phyloP scores from a whole-genome alignment of 2,797 vertebrate species.

The Botia kubotai region DNA sequence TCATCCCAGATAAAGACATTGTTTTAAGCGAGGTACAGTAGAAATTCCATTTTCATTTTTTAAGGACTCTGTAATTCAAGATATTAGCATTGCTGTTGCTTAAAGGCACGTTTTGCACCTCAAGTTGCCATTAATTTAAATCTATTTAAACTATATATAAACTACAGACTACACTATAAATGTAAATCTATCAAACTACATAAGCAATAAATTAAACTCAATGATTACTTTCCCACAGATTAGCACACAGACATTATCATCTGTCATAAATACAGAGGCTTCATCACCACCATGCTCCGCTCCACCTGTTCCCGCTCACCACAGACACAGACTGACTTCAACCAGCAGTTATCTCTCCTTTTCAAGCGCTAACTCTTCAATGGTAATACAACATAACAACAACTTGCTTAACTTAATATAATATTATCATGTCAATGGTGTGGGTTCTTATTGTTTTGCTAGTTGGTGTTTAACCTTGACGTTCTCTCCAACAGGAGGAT shows the following conservation, averaged over 20 bases:
- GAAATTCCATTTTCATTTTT: background rate
- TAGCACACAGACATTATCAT: background rate
- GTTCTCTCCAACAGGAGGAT: slow-evolving; percentile 39
- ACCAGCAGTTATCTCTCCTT: slow-evolving; percentile 9
- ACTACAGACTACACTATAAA: too few relatives aligned
- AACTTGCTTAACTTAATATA: too few relatives aligned
- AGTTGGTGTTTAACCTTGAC: too few relatives aligned
- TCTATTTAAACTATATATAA: too few relatives aligned
- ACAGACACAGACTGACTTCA: slow-evolving; percentile 8
- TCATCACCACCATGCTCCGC: background rate
- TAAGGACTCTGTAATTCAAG: background rate
- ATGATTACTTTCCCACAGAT: background rate
- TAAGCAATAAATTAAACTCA: background rate
- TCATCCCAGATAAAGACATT: slow-evolving; percentile 16
- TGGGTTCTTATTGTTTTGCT: too few relatives aligned
- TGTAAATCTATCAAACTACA: background rate
- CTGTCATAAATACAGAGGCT: too few relatives aligned
- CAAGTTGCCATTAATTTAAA: background rate
- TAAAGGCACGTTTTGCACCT: background rate
- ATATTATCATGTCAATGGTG: too few relatives aligned
- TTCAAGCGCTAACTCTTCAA: slow-evolving; percentile 27
- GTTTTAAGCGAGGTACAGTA: slow-evolving; percentile 23
- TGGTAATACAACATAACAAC: slow-evolving; percentile 38
- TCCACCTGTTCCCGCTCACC: slow-evolving; percentile 11
- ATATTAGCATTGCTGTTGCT: background rate